These are phyloP conservation scores for Phoenicopterus ruber DNA, from an alignment of 2,113 vertebrate species.

Conservation along the genomic window DNA sequence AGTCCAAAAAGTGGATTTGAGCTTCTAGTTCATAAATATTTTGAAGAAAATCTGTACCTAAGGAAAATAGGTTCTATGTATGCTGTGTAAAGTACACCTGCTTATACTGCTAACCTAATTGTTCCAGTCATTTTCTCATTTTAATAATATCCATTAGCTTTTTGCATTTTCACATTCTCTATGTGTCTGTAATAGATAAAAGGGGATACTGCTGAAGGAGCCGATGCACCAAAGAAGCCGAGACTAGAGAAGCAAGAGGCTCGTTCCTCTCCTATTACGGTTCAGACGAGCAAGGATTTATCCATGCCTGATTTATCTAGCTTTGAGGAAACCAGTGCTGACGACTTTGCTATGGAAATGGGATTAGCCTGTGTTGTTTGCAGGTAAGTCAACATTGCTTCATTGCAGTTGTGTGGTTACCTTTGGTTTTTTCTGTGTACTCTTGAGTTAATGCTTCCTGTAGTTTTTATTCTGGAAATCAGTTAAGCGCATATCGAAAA, in stretches of 20 bases:
- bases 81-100: neutral
- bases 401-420: neutral
- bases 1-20: neutral
- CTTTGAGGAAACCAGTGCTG: slow-evolving; percentile 94
- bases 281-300: slow-evolving; percentile 89
- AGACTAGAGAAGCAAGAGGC: slow-evolving; percentile 89
- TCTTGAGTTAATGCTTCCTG: neutral
- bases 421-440: neutral
- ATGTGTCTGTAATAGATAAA: slow-evolving; percentile 72
- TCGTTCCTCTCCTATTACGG: slow-evolving; percentile 87
- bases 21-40: neutral
- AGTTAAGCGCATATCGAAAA: neutral
- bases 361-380: slow-evolving; percentile 96
- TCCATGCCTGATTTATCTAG: slow-evolving; percentile 86
- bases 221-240: slow-evolving; percentile 88
- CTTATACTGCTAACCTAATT: neutral
- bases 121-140: neutral
- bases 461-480: neutral
- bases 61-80: neutral
- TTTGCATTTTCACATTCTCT: neutral
- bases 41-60: neutral
- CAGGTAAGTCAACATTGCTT: slow-evolving; percentile 71
- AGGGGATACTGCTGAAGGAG: slow-evolving; percentile 79
- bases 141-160: neutral
- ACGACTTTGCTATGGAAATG: slow-evolving; percentile 99